phyloP scores from a whole-genome alignment of 2,113 vertebrate species.

The Zosterops borbonicus region DNA sequence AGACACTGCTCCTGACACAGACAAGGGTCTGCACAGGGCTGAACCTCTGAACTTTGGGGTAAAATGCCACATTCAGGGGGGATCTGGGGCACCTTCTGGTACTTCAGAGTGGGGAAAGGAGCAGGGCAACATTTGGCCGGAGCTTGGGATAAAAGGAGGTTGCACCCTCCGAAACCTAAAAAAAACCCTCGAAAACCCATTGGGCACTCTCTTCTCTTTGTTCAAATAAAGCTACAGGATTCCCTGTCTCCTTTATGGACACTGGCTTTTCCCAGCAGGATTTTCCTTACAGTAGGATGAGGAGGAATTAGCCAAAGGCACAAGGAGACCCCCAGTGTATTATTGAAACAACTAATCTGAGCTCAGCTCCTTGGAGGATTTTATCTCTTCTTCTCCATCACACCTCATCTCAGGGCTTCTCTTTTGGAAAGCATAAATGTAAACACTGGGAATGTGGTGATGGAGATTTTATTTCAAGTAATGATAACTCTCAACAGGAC shows the following conservation, averaged over 20 bases:
- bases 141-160: not conserved
- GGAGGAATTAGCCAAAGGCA: not conserved
- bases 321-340: not conserved
- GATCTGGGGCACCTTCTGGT: not conserved
- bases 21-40: not conserved
- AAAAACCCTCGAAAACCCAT: not conserved
- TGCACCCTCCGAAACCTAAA: accelerated
- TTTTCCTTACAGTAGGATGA: not conserved
- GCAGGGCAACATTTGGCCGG: accelerated
- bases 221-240: accelerated
- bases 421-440: not conserved
- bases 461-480: not conserved
- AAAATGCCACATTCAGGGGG: not conserved
- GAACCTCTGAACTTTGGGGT: not conserved
- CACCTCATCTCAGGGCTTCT: not conserved
- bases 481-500: not conserved
- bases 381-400: not conserved
- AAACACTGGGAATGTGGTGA: not conserved
- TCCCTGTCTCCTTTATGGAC: not conserved
- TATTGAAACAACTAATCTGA: accelerated
- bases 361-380: not conserved
- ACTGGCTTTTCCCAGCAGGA: accelerated
- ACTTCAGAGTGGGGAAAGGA: not conserved
- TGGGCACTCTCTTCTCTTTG: not conserved
- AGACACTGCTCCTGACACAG: not conserved